These are phyloP conservation scores for Mycetomoellerius zeteki DNA, from an alignment of 1,140 invertebrate genomes.

Conservation along the genomic window DNA sequence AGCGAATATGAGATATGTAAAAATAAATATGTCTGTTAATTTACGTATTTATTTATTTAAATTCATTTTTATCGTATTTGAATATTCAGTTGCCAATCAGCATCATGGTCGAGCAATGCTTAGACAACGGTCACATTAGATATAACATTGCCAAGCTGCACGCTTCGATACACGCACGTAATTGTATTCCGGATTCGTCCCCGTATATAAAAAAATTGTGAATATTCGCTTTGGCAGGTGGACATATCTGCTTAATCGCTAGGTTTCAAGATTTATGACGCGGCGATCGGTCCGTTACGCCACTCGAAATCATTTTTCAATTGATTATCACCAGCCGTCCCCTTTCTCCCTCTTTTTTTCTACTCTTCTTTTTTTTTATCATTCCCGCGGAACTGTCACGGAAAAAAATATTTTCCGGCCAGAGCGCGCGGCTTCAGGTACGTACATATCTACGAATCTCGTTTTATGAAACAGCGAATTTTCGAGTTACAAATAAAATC, in stretches of 20 bases:
- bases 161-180: conserved; percentile 55
- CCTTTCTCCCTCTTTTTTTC: not conserved
- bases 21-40: not conserved
- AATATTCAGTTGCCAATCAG: not conserved
- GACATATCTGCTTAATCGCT: conserved; percentile 74
- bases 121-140: conserved; percentile 28
- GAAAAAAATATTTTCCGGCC: conserved; percentile 69
- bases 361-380: not conserved
- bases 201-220: conserved; percentile 68
- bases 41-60: not conserved
- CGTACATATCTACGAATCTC: conserved; percentile 62
- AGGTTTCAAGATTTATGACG: conserved; percentile 70
- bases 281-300: conserved; percentile 57
- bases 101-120: not conserved
- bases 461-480: conserved; percentile 66
- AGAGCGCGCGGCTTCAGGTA: conserved; percentile 20
- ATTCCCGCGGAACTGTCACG: conserved; percentile 25
- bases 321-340: conserved; percentile 64
- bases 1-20: not conserved
- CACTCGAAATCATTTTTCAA: conserved; percentile 76
- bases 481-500: conserved; percentile 58
- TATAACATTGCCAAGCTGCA: conserved; percentile 36
- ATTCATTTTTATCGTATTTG: not conserved
- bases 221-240: conserved; percentile 65
- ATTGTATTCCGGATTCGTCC: conserved; percentile 56